Conservation (phyloP, 2,888 invertebrate genomes). For the Drosophila kanekoi region DNA sequence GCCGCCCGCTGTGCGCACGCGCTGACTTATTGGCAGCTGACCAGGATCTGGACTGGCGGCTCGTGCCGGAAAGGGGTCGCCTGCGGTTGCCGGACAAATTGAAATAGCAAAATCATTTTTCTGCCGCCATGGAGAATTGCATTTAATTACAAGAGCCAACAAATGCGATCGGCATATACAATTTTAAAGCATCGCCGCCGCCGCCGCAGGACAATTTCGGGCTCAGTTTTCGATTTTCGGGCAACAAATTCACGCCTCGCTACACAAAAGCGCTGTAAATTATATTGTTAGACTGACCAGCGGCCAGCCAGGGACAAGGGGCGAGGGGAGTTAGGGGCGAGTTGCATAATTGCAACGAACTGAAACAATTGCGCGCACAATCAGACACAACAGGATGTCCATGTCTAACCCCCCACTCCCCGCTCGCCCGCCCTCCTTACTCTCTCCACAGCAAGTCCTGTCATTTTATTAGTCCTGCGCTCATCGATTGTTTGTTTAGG, state of each 20-base stretch:
- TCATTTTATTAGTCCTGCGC: constrained; percentile 56
- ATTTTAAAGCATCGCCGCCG: constrained; percentile 26
- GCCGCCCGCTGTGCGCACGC: constrained; percentile 67
- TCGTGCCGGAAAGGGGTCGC: constrained; percentile 54
- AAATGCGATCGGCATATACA: constrained; percentile 72
- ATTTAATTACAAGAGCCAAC: constrained; percentile 67
- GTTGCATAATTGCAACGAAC: constrained; percentile 62
- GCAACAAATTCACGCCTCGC: constrained; percentile 76
- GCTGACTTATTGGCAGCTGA: constrained; percentile 74
- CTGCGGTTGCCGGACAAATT: constrained; percentile 72
- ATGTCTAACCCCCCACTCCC: neutral
- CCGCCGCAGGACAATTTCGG: constrained; percentile 24
- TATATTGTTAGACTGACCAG: constrained; percentile 70
- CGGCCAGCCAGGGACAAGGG: neutral
- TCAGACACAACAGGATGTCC: constrained; percentile 44
- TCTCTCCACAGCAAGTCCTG: constrained; percentile 17
- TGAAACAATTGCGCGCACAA: constrained; percentile 65
- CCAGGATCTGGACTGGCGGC: constrained; percentile 27
- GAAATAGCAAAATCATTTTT: constrained; percentile 73
- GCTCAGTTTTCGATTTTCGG: constrained; percentile 34
- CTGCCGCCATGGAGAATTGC: constrained; percentile 56
- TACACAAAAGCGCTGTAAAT: constrained; percentile 80
- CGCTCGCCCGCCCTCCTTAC: neutral
- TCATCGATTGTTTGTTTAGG: constrained; percentile 68
- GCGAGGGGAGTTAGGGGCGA: neutral